These are phyloP conservation scores for Panagrolaimus sp. DNA, from an alignment of 1,140 invertebrate genomes.

Conservation along the genomic window DNA sequence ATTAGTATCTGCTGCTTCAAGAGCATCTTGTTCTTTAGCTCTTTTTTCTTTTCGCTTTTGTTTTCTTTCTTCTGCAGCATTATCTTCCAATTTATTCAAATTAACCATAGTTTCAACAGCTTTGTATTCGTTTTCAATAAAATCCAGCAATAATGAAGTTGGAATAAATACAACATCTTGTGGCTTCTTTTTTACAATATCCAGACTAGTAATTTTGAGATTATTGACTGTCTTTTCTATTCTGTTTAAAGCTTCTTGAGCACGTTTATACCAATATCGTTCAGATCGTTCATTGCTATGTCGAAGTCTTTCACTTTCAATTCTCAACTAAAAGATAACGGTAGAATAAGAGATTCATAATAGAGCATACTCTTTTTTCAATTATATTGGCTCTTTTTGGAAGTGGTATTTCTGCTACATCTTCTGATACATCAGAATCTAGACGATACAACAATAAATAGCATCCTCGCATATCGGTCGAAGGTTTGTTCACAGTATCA, in stretches of 20 bases:
- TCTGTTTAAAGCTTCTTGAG: background rate
- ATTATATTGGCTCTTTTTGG: background rate
- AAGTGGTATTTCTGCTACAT: background rate
- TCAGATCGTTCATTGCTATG: conserved; percentile 8
- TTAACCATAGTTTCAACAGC: background rate
- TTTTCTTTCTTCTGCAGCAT: background rate
- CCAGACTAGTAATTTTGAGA: background rate
- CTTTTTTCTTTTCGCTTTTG: background rate
- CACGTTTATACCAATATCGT: background rate
- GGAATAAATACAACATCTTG: background rate
- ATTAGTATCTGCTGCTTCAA: background rate
- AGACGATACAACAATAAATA: background rate
- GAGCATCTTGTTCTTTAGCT: background rate
- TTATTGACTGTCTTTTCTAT: background rate
- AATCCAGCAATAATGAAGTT: background rate
- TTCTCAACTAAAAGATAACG: background rate
- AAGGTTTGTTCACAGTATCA: background rate
- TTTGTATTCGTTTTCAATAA: background rate
- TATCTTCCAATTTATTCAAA: conserved; percentile 4
- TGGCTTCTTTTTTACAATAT: conserved; percentile 6
- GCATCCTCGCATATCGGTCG: background rate
- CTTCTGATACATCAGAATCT: background rate
- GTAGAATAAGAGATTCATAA: background rate
- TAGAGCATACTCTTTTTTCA: background rate
- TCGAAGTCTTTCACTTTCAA: background rate